Evolutionary conservation across 2,888 invertebrate genomes (phyloP), one percentile per base, ranked within the genome.

Genomic region (Seladonia tumulorum): DNA sequence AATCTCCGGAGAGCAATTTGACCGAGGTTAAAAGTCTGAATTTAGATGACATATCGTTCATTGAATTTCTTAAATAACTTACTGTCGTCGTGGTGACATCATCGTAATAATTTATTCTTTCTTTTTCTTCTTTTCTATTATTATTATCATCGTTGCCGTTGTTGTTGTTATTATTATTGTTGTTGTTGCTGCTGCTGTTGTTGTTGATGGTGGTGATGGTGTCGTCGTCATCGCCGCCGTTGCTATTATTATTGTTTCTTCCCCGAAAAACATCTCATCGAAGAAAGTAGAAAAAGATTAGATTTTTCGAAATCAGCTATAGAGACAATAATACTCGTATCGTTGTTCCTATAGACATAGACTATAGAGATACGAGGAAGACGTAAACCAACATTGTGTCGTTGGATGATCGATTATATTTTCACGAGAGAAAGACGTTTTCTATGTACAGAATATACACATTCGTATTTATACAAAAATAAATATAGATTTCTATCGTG

Each of bases 11-110:
- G 29, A 91, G 91, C 45, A 85, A 71, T 66, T 47, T 90, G 29
- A 88, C 88, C 5, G 93, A 93, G 18, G 76, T 84, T 1, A 93
- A 91, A 72, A 85, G 90, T 70, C 85, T 94, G 14, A 91, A 87
- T 35, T 87, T 94, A 8, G 94, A 94, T 45, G 94, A 94, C 76
- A 91, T 94, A 73, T 89, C 94, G 8, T 90, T 94, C 39, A 92
- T 93, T 7, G 93, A 94, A 76, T 90, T 92, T 81, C 88, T 92
- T n/a, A 93, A 92, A 68, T 60, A 75, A 29, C 22, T 39, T 45
- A 22, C 22, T n/a, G n/a, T n/a, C 2, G 2, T 71, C 8, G 12
- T 53, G 3, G 12, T 39, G 18, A 22, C 35, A 4, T 18, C 63
- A 1, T 29, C 63, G 12, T 35, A 63, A 63, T 29, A 29, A 63